Conservation (phyloP, 2,888 invertebrate genomes). For the Bimastos eiseni region DNA sequence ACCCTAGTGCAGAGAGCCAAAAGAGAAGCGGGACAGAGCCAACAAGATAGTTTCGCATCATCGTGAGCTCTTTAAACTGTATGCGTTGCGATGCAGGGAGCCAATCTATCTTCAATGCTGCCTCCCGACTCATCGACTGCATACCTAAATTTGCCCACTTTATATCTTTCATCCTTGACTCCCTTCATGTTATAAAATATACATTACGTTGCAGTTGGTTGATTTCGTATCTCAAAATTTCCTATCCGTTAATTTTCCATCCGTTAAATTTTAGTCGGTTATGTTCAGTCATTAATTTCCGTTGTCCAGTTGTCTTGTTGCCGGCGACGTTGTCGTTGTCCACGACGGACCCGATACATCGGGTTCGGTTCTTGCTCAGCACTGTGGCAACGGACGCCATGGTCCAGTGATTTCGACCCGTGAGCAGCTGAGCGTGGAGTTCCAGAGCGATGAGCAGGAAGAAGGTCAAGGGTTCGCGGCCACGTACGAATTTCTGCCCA, state of each 20-base stretch:
- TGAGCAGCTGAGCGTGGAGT: slow-evolving; percentile 21
- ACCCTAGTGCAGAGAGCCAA: too few species aligned
- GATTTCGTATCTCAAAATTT: neutral
- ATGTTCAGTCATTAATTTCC: neutral
- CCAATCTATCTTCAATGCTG: too few species aligned
- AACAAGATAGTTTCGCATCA: too few species aligned
- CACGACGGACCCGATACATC: neutral
- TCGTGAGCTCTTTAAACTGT: too few species aligned
- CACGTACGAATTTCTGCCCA: slow-evolving; percentile 16
- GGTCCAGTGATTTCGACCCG: slow-evolving; percentile 8
- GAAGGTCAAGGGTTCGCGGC: slow-evolving; percentile 18
- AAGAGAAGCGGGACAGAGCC: too few species aligned
- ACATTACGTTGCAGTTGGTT: too few species aligned
- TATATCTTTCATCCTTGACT: too few species aligned
- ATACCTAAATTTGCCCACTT: too few species aligned
- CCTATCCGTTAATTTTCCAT: neutral
- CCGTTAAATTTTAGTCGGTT: neutral
- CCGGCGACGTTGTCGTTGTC: slow-evolving; percentile 9
- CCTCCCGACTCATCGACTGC: too few species aligned
- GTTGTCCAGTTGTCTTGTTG: neutral
- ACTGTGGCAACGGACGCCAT: neutral
- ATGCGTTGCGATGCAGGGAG: too few species aligned
- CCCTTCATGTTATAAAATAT: too few species aligned
- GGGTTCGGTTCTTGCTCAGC: neutral
- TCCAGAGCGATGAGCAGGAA: neutral